These are phyloP conservation scores for Nycticorax nycticorax DNA, from an alignment of 2,113 vertebrate species.

Conservation along the genomic window DNA sequence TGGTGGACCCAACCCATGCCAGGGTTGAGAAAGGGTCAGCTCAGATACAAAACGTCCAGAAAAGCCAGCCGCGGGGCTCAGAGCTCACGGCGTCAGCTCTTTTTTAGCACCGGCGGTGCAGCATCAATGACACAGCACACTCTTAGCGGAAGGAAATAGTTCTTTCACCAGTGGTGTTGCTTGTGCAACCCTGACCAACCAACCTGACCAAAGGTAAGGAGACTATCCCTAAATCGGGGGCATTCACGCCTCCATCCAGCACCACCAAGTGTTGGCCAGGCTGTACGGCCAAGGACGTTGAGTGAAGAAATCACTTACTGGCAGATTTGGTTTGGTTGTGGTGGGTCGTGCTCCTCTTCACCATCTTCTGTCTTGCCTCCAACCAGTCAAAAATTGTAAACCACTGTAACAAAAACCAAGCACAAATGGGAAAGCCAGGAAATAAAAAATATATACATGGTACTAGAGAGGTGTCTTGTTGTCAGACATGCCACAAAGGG, in stretches of 20 bases:
- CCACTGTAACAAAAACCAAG: background rate
- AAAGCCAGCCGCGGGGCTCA: background rate
- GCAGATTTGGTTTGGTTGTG: background rate
- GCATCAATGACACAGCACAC: background rate
- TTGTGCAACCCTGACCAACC: background rate
- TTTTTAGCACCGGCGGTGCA: background rate
- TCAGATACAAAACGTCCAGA: background rate
- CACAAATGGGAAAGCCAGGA: background rate
- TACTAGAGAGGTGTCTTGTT: background rate
- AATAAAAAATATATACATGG: background rate
- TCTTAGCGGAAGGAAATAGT: background rate
- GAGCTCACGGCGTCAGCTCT: background rate
- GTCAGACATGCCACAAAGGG: background rate
- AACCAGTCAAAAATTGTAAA: background rate
- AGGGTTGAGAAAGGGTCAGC: constrained; percentile 1
- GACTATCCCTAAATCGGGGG: background rate
- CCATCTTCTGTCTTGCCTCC: background rate
- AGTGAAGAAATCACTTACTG: background rate
- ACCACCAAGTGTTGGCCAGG: background rate
- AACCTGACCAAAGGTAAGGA: background rate
- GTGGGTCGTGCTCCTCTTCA: background rate
- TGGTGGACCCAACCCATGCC: background rate
- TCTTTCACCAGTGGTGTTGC: background rate
- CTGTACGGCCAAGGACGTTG: background rate
- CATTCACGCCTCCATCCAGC: background rate